Base-by-base conservation (phyloP, 2,113 vertebrate genomes). In the Passer montanus region DNA sequence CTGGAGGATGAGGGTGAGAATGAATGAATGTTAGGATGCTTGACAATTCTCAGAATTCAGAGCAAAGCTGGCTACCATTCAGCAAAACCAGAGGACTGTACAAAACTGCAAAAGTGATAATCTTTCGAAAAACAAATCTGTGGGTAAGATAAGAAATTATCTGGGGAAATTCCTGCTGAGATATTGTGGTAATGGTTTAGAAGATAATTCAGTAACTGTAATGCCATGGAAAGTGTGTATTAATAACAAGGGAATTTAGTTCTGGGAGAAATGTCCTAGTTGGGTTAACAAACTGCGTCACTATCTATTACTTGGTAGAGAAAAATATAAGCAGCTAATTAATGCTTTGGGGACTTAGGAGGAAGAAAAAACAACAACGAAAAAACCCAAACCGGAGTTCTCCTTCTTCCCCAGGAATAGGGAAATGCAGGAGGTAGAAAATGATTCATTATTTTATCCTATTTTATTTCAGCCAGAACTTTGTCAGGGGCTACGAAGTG, bases 281-380 rank as follows among this genome's bases (percentile, higher is more conserved):
- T 97, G 85, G 87, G 46, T 94, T 93, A 92, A 69, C 85, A 97
- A 94, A 89, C 41, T 93, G 28, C 37, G 4, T 87, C 52, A 76
- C 79, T 68, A 21, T 80, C 67, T 84, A 87, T 85, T 96, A 96
- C 50, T 94, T 91, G 62, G 87, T 92, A 58, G 55, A 89, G 84
- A 93, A 94, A 96, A 97, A 68, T 85, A 27, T 70, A 93, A 96
- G 52, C 67, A 95, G 62, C 89, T 97, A 97, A 97, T 97, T 97
- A 96, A 94, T 78, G 79, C 91, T 93, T 94, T 94, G 11, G 62
- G 73, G 81, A 95, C 55, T 93, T 89, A 55, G 55, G 18, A 41
- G 21, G 27, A 84, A 80, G 28, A 64, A 84, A 83, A 89, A 39
- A 35, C 21, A 46, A n/a, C 43, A 90, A 49, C 15, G 43, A 53